phyloP scores from a whole-genome alignment of 1,140 invertebrate genomes.

The Sipha flava region DNA sequence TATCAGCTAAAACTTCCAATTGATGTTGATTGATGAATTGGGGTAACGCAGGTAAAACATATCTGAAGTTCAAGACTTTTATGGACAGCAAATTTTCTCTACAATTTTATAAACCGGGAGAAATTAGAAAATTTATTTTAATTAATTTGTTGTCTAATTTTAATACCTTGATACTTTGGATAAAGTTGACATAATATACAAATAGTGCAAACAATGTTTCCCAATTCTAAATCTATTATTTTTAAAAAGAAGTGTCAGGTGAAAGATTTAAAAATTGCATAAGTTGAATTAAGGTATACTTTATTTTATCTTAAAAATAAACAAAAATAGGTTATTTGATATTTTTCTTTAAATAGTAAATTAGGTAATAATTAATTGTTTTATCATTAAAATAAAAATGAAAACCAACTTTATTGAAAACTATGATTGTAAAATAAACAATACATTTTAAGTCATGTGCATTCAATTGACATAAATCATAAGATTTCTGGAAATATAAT shows the following conservation, averaged over 20 bases:
- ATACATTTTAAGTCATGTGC: too few relatives aligned
- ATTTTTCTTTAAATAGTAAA: too few relatives aligned
- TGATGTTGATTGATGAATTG: constrained; percentile 6
- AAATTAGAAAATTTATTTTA: constrained; percentile 20
- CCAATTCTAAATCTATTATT: constrained; percentile 6
- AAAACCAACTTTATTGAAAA: too few relatives aligned
- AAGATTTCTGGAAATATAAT: too few relatives aligned
- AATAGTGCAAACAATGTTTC: not conserved
- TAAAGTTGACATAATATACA: not conserved
- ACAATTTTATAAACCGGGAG: constrained; percentile 33
- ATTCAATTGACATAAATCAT: too few relatives aligned
- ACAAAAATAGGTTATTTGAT: too few relatives aligned
- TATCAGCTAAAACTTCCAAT: constrained; percentile 19
- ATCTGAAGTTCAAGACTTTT: constrained; percentile 27
- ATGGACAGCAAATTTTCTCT: constrained; percentile 28
- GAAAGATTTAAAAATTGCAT: too few relatives aligned
- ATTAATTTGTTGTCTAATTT: constrained; percentile 7
- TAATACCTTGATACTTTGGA: constrained; percentile 10
- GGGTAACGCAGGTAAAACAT: constrained; percentile 15
- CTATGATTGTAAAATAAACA: too few relatives aligned
- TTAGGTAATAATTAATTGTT: too few relatives aligned
- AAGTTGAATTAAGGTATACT: too few relatives aligned
- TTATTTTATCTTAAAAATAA: not conserved
- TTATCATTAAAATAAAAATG: too few relatives aligned
- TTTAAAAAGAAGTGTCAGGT: not conserved